Percentiles rank a stretch among this genome's conserved stretches.
phyloP scores from a whole-genome alignment of 1,140 invertebrate species.

The Mercenaria mercenaria region DNA sequence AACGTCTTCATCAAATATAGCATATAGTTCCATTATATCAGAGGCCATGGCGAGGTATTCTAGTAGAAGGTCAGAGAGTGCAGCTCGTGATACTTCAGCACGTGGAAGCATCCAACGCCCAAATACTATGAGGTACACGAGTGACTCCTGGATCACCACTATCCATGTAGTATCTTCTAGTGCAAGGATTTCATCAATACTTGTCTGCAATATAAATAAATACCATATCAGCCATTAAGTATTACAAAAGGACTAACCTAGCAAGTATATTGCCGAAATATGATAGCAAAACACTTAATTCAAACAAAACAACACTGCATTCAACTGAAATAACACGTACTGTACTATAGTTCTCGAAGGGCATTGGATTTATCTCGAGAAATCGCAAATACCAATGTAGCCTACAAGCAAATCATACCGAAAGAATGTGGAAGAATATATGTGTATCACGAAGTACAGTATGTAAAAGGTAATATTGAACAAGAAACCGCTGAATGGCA shows the following conservation, averaged over 20 bases:
- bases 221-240: background rate
- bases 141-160: constrained; percentile 92
- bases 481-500: no score
- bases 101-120: constrained; percentile 95
- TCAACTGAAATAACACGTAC: no score
- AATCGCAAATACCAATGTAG: no score
- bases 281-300: background rate
- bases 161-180: constrained; percentile 88
- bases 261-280: background rate
- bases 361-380: no score
- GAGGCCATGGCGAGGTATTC: constrained; percentile 92
- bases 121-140: constrained; percentile 94
- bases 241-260: background rate
- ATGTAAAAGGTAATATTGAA: no score
- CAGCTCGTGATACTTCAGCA: constrained; percentile 94
- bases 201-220: constrained; percentile 66
- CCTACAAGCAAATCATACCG: no score
- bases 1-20: constrained; percentile 90
- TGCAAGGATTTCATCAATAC: constrained; percentile 67
- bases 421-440: no score
- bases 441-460: no score
- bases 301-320: no score
- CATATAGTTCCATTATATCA: constrained; percentile 98
- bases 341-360: no score
- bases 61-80: constrained; percentile 94